These are phyloP conservation scores for Aurelia aurita complex sp. Pacific DNA, from an alignment of 30 jellyfish, hydroid and myxozoan species.

Conservation along the genomic window DNA sequence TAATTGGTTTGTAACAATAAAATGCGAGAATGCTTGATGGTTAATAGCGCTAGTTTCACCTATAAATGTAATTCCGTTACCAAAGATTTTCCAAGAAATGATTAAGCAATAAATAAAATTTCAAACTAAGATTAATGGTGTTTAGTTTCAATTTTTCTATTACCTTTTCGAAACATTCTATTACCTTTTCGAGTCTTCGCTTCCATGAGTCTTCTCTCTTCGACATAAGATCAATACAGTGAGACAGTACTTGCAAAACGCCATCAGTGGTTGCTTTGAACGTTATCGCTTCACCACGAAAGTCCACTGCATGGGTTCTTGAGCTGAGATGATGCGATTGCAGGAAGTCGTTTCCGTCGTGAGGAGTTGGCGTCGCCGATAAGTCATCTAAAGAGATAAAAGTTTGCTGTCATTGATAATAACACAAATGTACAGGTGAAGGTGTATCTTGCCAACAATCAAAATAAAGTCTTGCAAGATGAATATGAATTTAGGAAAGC, in stretches of 20 bases:
- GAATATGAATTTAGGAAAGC: no score
- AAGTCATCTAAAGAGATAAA: conserved; percentile 45
- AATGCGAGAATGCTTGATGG: no score
- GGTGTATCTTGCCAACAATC: no score
- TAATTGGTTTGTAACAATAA: no score
- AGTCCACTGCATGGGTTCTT: conserved; percentile 72
- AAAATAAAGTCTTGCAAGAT: no score
- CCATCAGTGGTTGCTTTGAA: conserved; percentile 99
- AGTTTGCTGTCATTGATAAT: neutral
- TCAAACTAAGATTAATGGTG: no score
- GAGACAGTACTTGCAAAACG: conserved; percentile 86
- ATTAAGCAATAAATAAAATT: no score
- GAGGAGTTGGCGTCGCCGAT: conserved; percentile 94
- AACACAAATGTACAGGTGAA: no score
- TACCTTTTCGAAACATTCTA: conserved; percentile 50
- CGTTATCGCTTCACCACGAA: conserved; percentile 98
- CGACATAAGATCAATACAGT: conserved; percentile 90
- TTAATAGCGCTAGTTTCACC: no score
- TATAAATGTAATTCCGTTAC: no score
- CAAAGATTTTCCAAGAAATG: no score
- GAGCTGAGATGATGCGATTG: conserved; percentile 40
- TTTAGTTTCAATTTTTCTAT: no score
- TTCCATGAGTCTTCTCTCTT: conserved; percentile 96
- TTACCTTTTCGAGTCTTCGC: conserved; percentile 80
- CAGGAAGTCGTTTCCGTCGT: conserved; percentile 38